Conservation (phyloP, 1,140 invertebrate genomes). For the Diabrotica undecimpunctata region DNA sequence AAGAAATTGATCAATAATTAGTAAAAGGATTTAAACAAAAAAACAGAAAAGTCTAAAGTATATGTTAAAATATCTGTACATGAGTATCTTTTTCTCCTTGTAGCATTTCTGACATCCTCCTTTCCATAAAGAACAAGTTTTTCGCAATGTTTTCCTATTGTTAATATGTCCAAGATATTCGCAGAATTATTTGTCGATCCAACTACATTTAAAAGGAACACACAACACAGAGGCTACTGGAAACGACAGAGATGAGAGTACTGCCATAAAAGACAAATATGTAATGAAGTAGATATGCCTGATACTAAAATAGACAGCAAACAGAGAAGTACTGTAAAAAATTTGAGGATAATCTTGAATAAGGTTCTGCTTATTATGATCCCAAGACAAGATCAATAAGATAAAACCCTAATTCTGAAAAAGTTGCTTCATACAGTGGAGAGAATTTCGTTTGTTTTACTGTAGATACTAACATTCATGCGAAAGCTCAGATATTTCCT, state of each 20-base stretch:
- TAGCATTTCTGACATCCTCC: no score
- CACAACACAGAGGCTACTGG: no score
- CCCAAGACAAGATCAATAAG: conserved; percentile 98
- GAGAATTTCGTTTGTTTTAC: conserved; percentile 95
- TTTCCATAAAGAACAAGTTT: no score
- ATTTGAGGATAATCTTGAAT: conserved; percentile 95
- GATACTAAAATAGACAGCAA: conserved; percentile 98
- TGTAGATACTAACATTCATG: conserved; percentile 89
- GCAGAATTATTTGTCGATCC: no score
- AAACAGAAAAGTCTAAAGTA: no score
- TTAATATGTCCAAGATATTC: no score
- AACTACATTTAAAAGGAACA: no score
- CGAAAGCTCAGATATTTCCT: conserved; percentile 91
- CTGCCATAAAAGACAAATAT: conserved; percentile 96
- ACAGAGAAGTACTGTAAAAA: conserved; percentile 96
- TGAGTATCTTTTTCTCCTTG: no score
- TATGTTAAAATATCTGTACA: no score
- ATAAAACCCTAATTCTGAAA: conserved; percentile 86
- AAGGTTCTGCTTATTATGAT: conserved; percentile 98
- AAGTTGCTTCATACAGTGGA: conserved; percentile 74
- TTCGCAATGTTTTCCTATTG: no score
- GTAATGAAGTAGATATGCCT: conserved; percentile 96
- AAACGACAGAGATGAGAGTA: no score
- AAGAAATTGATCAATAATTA: background rate
- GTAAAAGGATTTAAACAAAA: no score